Base-by-base conservation (phyloP, 2,888 invertebrate genomes). In the Pocota personata region DNA sequence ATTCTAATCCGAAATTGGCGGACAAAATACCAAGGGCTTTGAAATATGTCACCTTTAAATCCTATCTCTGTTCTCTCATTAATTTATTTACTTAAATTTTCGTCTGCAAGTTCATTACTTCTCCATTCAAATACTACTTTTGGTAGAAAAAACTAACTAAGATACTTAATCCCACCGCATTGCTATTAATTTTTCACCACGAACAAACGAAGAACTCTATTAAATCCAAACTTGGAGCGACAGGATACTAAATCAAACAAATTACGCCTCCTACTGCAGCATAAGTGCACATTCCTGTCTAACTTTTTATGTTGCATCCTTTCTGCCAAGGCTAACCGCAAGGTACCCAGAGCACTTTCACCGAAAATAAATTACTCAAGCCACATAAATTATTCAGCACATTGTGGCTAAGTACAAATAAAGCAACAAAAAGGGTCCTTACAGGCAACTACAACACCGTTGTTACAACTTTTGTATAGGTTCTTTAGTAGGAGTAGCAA, bases 351-450 rank as follows among this genome's bases (percentile, higher is more conserved):
- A 76, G 71, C 48, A 76, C 86, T 82, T 82, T 86, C 55, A 67
- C 72, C 77, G 57, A 80, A 80, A 86, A 86, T 86, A 86, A 86
- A 82, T 86, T 86, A 86, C 82, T 73, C 71, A 72, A 77, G 48
- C 58, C 64, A 80, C 67, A 82, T 82, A 86, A 86, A 86, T 86
- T 86, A 86, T 86, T 86, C 86, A 86, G 77, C 82, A 82, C 86
- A 80, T 86, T 86, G 86, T 86, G 86, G 77, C 76, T 86, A 76
- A 82, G 86, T 86, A 72, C 76, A 82, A 86, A 86, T 86, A 86
- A 77, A 69, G 60, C 82, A 72, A 46, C 66, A 77, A 82, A 72
- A 24, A 79, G 67, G n/a, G 72, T 82, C 62, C 72, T 82, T 67
- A 62, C 67, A 67, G 55, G 43, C 37, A 62, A 67, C 78, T 73